These are phyloP conservation scores for Ashinkailepas kermadecensis DNA, from an alignment of 2,888 invertebrate species.

Conservation along the genomic window DNA sequence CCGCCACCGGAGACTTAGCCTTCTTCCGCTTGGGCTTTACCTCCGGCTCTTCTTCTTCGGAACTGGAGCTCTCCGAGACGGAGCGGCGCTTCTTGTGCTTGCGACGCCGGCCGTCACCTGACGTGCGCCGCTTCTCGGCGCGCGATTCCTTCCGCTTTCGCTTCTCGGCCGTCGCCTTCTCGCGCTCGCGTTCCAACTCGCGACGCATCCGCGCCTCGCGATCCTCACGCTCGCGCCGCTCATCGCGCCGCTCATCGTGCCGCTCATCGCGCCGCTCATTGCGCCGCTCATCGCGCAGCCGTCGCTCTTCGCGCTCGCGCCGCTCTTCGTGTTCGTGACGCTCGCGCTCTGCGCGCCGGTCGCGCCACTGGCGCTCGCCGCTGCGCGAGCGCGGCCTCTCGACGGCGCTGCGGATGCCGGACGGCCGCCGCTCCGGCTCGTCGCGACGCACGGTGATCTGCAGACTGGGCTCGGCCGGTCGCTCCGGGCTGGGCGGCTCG, in stretches of 20 bases:
- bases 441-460: background rate
- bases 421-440: background rate
- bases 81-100: slow-evolving; percentile 7
- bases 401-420: slow-evolving; percentile 12
- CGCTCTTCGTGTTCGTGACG: too few species aligned
- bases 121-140: background rate
- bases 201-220: slow-evolving; percentile 7
- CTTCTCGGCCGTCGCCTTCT: background rate
- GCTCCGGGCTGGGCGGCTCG: slow-evolving; percentile 17
- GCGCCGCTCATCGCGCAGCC: background rate
- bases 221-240: slow-evolving; percentile 7
- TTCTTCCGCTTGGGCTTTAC: slow-evolving; percentile 4
- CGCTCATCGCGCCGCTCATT: background rate
- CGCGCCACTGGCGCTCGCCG: background rate
- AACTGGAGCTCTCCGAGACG: slow-evolving; percentile 2
- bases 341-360: too few species aligned
- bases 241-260: background rate
- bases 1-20: background rate
- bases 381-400: slow-evolving; percentile 19
- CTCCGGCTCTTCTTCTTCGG: background rate
- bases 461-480: background rate
- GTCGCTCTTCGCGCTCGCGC: too few species aligned
- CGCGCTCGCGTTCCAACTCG: slow-evolving; percentile 6
- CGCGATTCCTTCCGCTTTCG: background rate
- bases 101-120: background rate